Evolutionary conservation across 1,140 invertebrate genomes (phyloP).

Genomic region (Drosophila dunni): DNA sequence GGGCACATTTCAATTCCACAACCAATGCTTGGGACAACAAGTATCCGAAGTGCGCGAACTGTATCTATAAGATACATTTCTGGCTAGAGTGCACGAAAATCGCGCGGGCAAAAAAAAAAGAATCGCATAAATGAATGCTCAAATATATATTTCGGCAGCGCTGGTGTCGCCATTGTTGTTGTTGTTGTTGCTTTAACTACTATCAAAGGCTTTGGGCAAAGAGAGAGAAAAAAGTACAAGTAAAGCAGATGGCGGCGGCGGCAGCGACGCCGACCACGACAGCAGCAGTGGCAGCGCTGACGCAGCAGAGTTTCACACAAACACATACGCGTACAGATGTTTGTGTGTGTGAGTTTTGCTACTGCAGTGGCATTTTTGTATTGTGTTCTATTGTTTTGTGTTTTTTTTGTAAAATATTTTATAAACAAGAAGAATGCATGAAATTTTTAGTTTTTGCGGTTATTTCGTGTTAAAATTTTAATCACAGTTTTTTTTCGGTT

Average conservation of each 20-base stretch:
- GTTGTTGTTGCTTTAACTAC: constrained; percentile 56
- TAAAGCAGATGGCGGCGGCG: constrained; percentile 43
- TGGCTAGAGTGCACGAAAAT: constrained; percentile 64
- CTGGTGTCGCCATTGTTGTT: constrained; percentile 59
- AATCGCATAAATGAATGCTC: constrained; percentile 76
- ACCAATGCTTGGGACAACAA: constrained; percentile 42
- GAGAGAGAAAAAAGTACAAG: constrained; percentile 51
- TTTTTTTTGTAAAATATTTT: constrained; percentile 27
- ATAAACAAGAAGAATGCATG: constrained; percentile 16
- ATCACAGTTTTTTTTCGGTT: constrained; percentile 59
- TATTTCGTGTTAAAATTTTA: constrained; percentile 47
- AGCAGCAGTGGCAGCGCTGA: constrained; percentile 23
- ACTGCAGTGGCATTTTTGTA: constrained; percentile 39
- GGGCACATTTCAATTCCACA: constrained; percentile 73
- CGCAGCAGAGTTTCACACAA: constrained; percentile 15
- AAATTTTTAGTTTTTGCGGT: constrained; percentile 27
- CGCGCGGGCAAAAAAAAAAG: constrained; percentile 67
- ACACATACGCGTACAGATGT: background rate
- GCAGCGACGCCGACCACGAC: constrained; percentile 17
- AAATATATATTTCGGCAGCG: constrained; percentile 69
- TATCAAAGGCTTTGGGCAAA: constrained; percentile 70
- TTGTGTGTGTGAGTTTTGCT: constrained; percentile 21
- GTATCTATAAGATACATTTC: constrained; percentile 77
- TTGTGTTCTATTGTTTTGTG: constrained; percentile 32
- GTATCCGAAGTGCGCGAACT: constrained; percentile 65